phyloP scores from a whole-genome alignment of 2,113 vertebrate species.

The Octodon degus region DNA sequence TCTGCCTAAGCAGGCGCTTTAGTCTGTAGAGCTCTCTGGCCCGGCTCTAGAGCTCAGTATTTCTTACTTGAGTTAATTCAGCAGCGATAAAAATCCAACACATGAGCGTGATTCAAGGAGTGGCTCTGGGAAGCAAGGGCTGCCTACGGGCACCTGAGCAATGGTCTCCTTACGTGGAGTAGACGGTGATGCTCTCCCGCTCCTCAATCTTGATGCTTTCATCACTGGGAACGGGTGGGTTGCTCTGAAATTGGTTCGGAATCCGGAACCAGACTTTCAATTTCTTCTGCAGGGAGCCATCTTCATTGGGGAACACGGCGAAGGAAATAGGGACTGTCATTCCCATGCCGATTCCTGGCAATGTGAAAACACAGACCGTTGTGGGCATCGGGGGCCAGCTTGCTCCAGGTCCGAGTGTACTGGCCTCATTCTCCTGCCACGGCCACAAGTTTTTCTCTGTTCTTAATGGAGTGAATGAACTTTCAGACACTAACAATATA shows the following conservation, averaged over 20 bases:
- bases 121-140: not conserved
- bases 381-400: not conserved
- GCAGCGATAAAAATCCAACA: not conserved
- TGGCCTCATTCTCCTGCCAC: not conserved
- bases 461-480: slow-evolving; percentile 14
- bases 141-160: too few species aligned
- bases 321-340: slow-evolving; percentile 92
- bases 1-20: too few species aligned
- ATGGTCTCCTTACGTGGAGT: slow-evolving; percentile 88
- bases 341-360: slow-evolving; percentile 91
- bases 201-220: slow-evolving; percentile 90
- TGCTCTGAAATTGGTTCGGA: slow-evolving; percentile 89
- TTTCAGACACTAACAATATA: not conserved
- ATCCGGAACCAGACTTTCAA: slow-evolving; percentile 91
- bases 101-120: not conserved
- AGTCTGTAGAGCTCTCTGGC: too few species aligned
- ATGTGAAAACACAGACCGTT: not conserved
- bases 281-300: slow-evolving; percentile 91
- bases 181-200: slow-evolving; percentile 91
- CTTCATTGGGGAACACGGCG: slow-evolving; percentile 90
- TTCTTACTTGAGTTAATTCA: slow-evolving; percentile 20
- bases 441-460: not conserved
- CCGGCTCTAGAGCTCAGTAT: not conserved
- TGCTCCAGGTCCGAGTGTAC: not conserved
- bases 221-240: slow-evolving; percentile 89